Evolutionary conservation across 2,888 invertebrate species (phyloP).

Genomic region (Drosophila fulvimacula): DNA sequence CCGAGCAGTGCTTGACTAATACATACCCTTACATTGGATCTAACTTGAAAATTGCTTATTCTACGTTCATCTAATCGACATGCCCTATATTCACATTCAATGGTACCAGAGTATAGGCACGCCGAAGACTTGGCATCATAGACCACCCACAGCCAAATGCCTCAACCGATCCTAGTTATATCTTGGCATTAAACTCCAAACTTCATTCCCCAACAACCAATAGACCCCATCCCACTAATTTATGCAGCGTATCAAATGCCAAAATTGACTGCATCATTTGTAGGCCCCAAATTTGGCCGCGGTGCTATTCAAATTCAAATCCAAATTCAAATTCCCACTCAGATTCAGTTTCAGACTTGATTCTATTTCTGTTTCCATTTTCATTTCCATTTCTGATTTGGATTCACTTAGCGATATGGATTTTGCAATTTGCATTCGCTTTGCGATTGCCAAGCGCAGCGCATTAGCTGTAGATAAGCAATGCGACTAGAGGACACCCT

Average conservation of each 20-base stretch:
- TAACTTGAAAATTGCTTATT: neutral
- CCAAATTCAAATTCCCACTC: neutral
- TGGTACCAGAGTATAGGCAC: neutral
- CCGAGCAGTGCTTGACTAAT: neutral
- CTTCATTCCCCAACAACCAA: neutral
- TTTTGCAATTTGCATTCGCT: neutral
- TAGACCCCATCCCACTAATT: neutral
- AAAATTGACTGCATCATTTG: slow-evolving; percentile 15
- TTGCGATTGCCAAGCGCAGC: neutral
- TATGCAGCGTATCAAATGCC: neutral
- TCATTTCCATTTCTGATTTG: neutral
- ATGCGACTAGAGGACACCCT: neutral
- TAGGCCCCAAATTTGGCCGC: slow-evolving; percentile 1
- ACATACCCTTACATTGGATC: neutral
- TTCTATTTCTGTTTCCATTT: neutral
- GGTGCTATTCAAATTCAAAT: neutral
- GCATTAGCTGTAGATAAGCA: neutral
- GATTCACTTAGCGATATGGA: neutral
- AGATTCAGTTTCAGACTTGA: slow-evolving; percentile 4
- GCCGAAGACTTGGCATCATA: neutral
- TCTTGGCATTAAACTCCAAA: neutral
- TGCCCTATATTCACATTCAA: neutral
- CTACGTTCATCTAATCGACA: no score
- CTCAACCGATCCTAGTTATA: no score
- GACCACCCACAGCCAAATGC: neutral